Evolutionary conservation across 2,888 invertebrate genomes (phyloP), one percentile per base, ranked within the genome.

Genomic region (Seladonia tumulorum): DNA sequence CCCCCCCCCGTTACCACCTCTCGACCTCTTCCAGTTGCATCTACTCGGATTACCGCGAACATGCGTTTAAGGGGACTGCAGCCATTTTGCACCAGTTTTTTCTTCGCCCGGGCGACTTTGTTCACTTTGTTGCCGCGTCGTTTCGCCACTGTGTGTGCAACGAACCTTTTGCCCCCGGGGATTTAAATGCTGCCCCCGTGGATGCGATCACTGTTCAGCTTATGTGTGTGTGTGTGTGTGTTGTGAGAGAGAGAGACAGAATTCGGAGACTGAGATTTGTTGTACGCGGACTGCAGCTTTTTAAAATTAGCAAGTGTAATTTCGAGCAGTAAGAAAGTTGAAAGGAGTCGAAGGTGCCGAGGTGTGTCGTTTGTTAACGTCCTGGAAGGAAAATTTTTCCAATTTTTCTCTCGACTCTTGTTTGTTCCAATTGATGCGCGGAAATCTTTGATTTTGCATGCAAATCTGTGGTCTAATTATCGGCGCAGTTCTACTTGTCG

Each of bases 41-140:
- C 83, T 85, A 79, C 83, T 77, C 68, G 5, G 35, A 57, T 72
- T 42, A 29, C 29, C 25, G 1, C 47, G 66, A 57, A 57, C 71
- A 42, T 12, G 29, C 71, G 57, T 82, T 68, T 42, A 47, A 70
- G 42, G 49, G 14, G 14, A n/a, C n/a, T 47, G 47, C 85, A 68
- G 81, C 84, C 86, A 86, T 86, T 86, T 86, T 86, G 81, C 73
- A 53, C 14, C 53, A 16, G 45, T 70, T 16, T 71, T 79, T 75
- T 60, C 53, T n/a, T 18, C 66, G 2, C 10, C 74, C 35, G 18
- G 42, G 18, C 45, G n/a, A 79, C 53, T 49, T 83, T 77, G 80
- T 63, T 16, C 49, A 49, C 18, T 22, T 49, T 22, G 49, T 70
- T 22, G 53, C 16, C 39, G n/a, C 29, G 25, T 35, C 25, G 16